phyloP scores from a whole-genome alignment of 1,140 invertebrate species.

The Neuroterus valhalla region DNA sequence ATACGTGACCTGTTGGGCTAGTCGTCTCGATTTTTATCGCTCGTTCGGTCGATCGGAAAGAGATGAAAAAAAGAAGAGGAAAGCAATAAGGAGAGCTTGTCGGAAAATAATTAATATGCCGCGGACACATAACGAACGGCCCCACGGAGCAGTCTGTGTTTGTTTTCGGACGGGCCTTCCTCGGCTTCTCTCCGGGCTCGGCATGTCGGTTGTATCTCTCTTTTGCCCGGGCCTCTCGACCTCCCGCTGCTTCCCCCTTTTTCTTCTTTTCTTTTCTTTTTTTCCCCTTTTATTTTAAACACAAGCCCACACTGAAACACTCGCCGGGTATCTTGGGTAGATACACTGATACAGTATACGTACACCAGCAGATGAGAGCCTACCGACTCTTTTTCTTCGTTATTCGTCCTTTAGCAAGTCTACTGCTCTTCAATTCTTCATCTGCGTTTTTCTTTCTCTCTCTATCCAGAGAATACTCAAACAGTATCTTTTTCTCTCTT shows the following conservation, averaged over 20 bases:
- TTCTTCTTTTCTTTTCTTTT: slow-evolving; percentile 10
- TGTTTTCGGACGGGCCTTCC: slow-evolving; percentile 45
- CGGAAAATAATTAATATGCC: slow-evolving; percentile 56
- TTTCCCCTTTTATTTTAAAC: slow-evolving; percentile 44
- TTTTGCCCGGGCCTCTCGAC: slow-evolving; percentile 43
- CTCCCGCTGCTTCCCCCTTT: slow-evolving; percentile 47
- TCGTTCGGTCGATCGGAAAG: slow-evolving; percentile 14
- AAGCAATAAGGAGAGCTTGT: slow-evolving; percentile 46
- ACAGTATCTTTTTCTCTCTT: slow-evolving; percentile 5
- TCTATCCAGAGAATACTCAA: neutral
- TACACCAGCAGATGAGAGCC: neutral
- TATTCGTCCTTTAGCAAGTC: slow-evolving; percentile 22
- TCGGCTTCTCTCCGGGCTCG: slow-evolving; percentile 31
- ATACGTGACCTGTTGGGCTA: slow-evolving; percentile 30
- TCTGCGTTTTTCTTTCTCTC: slow-evolving; percentile 8
- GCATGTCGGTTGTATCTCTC: slow-evolving; percentile 38
- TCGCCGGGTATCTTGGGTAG: slow-evolving; percentile 34
- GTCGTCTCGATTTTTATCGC: slow-evolving; percentile 16
- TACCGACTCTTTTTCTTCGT: slow-evolving; percentile 23
- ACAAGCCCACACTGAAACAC: slow-evolving; percentile 48
- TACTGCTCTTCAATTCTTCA: slow-evolving; percentile 16
- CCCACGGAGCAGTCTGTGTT: slow-evolving; percentile 54
- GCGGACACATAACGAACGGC: slow-evolving; percentile 53
- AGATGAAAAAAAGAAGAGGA: slow-evolving; percentile 13
- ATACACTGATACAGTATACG: slow-evolving; percentile 2